phyloP scores from a whole-genome alignment of 2,113 vertebrate genomes.

The Psammodynastes pulverulentus region DNA sequence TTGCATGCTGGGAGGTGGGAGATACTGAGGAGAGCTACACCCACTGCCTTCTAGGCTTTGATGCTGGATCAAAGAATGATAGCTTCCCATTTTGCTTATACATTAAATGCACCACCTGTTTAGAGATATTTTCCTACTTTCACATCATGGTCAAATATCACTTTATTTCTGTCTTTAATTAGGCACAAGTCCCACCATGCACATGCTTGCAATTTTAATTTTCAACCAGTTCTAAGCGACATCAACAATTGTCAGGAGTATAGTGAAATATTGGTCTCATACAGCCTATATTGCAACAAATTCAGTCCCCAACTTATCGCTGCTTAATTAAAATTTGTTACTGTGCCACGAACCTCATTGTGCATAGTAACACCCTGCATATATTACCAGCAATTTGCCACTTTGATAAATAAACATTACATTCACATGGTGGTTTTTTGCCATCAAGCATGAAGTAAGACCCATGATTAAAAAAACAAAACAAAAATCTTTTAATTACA shows the following conservation, averaged over 20 bases:
- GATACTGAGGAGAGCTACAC: neutral
- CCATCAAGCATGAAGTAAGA: constrained; percentile 21
- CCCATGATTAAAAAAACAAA: constrained; percentile 12
- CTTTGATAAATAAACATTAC: constrained; percentile 38
- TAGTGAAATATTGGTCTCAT: constrained; percentile 3
- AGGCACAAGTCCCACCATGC: neutral
- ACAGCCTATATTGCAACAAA: neutral
- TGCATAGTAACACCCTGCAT: neutral
- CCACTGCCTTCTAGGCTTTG: neutral
- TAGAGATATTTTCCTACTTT: neutral
- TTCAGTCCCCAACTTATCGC: neutral
- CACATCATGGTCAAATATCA: neutral
- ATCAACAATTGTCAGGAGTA: neutral
- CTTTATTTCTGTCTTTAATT: neutral
- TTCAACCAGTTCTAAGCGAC: neutral
- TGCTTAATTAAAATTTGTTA: constrained; percentile 29
- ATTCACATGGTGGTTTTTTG: constrained; percentile 13
- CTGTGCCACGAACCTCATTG: constrained; percentile 15
- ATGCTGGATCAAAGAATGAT: neutral
- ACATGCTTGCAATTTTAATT: neutral
- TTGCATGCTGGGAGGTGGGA: neutral
- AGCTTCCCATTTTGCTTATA: neutral
- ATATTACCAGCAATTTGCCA: constrained; percentile 31
- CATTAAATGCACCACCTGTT: neutral
- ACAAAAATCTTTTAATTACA: constrained; percentile 33